Evolutionary conservation across 1,140 invertebrate species (phyloP), one percentile per base, ranked within the genome.

Genomic region (Adoxophyes honmai): DNA sequence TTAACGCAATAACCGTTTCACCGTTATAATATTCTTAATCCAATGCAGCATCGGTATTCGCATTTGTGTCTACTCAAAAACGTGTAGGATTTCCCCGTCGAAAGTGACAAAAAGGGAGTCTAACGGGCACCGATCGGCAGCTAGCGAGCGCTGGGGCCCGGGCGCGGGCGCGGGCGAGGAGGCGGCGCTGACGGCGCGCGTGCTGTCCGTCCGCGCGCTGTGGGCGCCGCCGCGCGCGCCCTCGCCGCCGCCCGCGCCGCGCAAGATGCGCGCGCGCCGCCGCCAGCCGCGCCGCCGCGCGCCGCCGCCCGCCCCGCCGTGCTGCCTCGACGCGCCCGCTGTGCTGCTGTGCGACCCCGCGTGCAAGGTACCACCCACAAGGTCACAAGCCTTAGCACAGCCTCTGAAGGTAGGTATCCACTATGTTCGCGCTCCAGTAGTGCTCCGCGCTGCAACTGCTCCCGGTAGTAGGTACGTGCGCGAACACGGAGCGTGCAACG

Each of bases 71-170:
- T n/a, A n/a, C n/a, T n/a, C n/a, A n/a, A n/a, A n/a, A n/a, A n/a
- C n/a, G n/a, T n/a, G n/a, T n/a, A n/a, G n/a, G n/a, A n/a, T n/a
- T n/a, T n/a, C n/a, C n/a, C n/a, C n/a, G n/a, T n/a, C n/a, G n/a
- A n/a, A n/a, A n/a, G n/a, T n/a, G n/a, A n/a, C n/a, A n/a, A n/a
- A n/a, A n/a, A n/a, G n/a, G n/a, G n/a, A n/a, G n/a, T 74, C 73
- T 82, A 87, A 85, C 70, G 72, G 68, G 63, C 76, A 81, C 81
- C 71, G 44, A 81, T 88, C 75, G 82, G 77, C 85, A 88, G 85
- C 75, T 88, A 88, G 85, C 82, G 85, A 75, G 81, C 85, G 78
- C 80, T 84, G 78, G 77, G 75, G 68, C 72, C 69, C 78, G 71
- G 55, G 72, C 71, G 69, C 70, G 44, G 66, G 70, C 57, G 62